Conservation (phyloP, 2,888 invertebrate species). For the Drosophila planitibia region DNA sequence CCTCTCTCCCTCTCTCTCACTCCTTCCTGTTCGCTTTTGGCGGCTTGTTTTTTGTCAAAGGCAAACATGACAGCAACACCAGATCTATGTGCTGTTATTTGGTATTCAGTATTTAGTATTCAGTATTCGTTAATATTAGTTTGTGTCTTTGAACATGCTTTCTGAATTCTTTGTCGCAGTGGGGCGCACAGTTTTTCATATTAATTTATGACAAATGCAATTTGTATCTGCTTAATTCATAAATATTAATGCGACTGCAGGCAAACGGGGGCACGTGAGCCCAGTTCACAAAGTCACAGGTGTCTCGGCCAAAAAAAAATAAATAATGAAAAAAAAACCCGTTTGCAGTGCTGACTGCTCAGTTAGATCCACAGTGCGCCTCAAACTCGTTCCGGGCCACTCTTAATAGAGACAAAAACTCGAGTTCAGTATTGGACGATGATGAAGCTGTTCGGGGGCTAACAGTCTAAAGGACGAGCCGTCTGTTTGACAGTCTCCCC, state of each 20-base stretch:
- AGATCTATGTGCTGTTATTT: conserved; percentile 49
- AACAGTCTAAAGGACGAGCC: conserved; percentile 39
- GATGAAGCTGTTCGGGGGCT: conserved; percentile 59
- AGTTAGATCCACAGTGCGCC: conserved; percentile 9
- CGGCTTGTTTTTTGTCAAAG: conserved; percentile 58
- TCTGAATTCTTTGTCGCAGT: conserved; percentile 32
- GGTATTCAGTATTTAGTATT: conserved; percentile 39
- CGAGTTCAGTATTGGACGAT: conserved; percentile 16
- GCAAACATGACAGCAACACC: conserved; percentile 68
- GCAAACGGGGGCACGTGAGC: conserved; percentile 63
- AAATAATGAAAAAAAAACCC: conserved; percentile 35
- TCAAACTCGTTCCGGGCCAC: conserved; percentile 63
- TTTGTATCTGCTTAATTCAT: conserved; percentile 71
- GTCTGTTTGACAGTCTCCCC: conserved; percentile 55
- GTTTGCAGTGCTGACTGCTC: conserved; percentile 38
- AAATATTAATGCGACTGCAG: conserved; percentile 61
- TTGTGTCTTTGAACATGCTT: conserved; percentile 26
- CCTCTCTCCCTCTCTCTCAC: not conserved
- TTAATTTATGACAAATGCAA: conserved; percentile 65
- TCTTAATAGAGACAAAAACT: conserved; percentile 58
- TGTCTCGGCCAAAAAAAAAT: conserved; percentile 32
- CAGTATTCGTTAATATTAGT: conserved; percentile 18
- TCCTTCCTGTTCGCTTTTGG: conserved; percentile 27
- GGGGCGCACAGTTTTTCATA: conserved; percentile 46
- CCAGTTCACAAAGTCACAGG: conserved; percentile 50